A percentile compares a stretch with the other conserved stretches of the same genome.
phyloP scores from a whole-genome alignment of 2,888 invertebrate genomes.

The Pammene fasciana region DNA sequence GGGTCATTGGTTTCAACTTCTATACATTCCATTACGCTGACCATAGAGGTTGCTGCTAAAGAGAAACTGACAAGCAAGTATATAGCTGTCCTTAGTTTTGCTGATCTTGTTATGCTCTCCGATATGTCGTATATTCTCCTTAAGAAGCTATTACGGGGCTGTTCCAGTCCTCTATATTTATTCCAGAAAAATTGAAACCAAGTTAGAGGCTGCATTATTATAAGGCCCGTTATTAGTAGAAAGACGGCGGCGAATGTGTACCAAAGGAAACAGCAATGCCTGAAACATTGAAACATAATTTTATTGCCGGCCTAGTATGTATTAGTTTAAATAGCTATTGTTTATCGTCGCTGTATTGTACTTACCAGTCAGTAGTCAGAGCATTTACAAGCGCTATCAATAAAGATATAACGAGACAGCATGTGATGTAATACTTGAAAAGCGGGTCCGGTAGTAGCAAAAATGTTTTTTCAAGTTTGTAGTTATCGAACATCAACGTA shows the following conservation, averaged over 20 bases:
- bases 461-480: conserved; percentile 88
- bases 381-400: conserved; percentile 69
- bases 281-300: conserved; percentile 52
- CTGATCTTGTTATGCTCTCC: conserved; percentile 84
- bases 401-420: conserved; percentile 67
- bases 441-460: conserved; percentile 90
- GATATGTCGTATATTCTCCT: conserved; percentile 85
- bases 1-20: conserved; percentile 58
- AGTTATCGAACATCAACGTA: conserved; percentile 76
- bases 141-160: conserved; percentile 81
- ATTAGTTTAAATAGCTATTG: not conserved
- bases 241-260: conserved; percentile 62
- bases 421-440: conserved; percentile 88
- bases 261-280: conserved; percentile 66
- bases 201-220: conserved; percentile 86
- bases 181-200: conserved; percentile 91
- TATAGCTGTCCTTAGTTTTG: conserved; percentile 84
- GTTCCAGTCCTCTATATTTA: conserved; percentile 74
- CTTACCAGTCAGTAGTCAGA: conserved; percentile 73
- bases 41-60: conserved; percentile 85
- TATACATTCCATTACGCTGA: conserved; percentile 83
- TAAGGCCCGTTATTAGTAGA: conserved; percentile 55
- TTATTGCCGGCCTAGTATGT: not conserved
- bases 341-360: not conserved
- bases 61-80: conserved; percentile 87